Base-by-base conservation (phyloP, 2,797 vertebrate species). In the Benthosema pterotum region DNA sequence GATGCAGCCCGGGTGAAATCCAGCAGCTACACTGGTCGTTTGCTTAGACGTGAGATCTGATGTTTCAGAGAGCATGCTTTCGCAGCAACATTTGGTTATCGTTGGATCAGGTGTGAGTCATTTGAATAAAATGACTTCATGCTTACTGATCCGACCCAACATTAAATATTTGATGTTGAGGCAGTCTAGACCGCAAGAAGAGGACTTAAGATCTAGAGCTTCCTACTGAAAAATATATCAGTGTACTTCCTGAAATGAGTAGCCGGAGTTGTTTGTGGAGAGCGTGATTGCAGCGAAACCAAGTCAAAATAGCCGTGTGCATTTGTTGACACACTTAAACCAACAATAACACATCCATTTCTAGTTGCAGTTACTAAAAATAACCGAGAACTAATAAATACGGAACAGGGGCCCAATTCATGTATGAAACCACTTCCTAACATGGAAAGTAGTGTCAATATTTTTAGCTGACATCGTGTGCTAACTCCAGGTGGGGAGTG, bases 381-480 rank as follows among this genome's bases (percentile, higher is more conserved):
- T 89, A 89, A 76, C 66, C 4, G 0, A 66, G 71, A 82, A 90
- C 82, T 90, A 91, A 92, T 83, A 91, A 90, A 91, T 83, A 91
- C 3, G 47, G 46, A 50, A 87, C 85, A 90, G 77, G 74, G 74
- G 15, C 17, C 73, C 52, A 15, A 70, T 88, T 92, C 78, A 89
- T 43, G 50, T 43, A 0, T 18, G 57, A 53, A 28, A 52, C 75
- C 75, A 69, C 78, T 79, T 89, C 85, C 81, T 79, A 63, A 75
- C 79, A 63, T 13, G 59, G 69, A 46, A 68, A 52, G 65, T 72
- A 45, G 58, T 42, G 74, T 80, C 71, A 49, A 63, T 80, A 85
- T 88, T 85, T 90, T 85, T 72, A 76, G 65, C 52, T 5, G 16
- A 77, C 72, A 80, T 63, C 77, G 71, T 80, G 60, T 47, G 13